Conservation (phyloP, 2,888 invertebrate genomes). For the Pantelozetes paolii region DNA sequence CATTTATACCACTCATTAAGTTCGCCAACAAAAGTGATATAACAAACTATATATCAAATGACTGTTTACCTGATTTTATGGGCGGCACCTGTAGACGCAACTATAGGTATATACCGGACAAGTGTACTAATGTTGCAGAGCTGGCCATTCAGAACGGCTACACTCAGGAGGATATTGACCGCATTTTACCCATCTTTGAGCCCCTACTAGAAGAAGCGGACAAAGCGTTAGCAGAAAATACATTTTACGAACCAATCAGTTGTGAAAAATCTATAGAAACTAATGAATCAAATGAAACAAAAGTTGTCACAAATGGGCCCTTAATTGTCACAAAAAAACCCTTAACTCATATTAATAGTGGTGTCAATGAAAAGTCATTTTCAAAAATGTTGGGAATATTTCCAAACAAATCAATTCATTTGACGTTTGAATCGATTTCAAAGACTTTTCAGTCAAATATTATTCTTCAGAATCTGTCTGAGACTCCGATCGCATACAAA, state of each 20-base stretch:
- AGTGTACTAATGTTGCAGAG: conserved; percentile 29
- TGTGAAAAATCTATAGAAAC: neutral
- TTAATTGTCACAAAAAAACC: neutral
- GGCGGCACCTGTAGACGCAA: conserved; percentile 42
- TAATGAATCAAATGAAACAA: conserved; percentile 12
- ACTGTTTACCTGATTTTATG: conserved; percentile 43
- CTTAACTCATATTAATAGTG: neutral
- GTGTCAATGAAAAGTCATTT: neutral
- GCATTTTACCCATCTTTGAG: conserved; percentile 36
- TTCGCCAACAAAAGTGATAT: conserved; percentile 39
- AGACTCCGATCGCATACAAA: conserved; percentile 40
- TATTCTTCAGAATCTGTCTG: conserved; percentile 15
- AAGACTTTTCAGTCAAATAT: conserved; percentile 6
- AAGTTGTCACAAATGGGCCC: neutral
- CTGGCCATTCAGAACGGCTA: conserved; percentile 35
- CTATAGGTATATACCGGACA: conserved; percentile 38
- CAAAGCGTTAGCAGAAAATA: neutral
- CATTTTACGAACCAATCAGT: neutral
- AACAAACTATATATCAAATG: conserved; percentile 37
- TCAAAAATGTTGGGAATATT: conserved; percentile 12
- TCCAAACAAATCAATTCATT: conserved; percentile 11
- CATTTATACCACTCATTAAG: conserved; percentile 33
- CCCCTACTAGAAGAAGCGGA: conserved; percentile 41
- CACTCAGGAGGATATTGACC: conserved; percentile 21
- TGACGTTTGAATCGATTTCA: neutral